Percentiles rank a stretch among this genome's conserved stretches.
These are phyloP conservation scores for Thymallus thymallus DNA, from an alignment of 2,113 vertebrate species.

Conservation along the genomic window DNA sequence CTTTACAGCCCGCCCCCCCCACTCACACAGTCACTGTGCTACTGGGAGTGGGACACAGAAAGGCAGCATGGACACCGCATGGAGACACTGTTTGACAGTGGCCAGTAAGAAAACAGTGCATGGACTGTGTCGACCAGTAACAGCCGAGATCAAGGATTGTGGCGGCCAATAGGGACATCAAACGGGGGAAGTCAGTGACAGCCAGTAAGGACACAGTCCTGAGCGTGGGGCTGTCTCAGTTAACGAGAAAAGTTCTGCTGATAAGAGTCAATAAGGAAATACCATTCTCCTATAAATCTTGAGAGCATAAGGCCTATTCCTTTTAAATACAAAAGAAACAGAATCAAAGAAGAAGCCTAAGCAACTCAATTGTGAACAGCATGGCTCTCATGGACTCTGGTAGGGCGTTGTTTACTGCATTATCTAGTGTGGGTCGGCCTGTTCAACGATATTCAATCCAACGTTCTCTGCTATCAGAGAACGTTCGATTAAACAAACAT, in stretches of 20 bases:
- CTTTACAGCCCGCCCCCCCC: constrained; percentile 32
- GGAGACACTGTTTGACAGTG: background rate
- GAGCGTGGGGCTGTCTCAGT: too few relatives aligned
- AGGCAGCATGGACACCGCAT: constrained; percentile 1
- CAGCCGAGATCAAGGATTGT: background rate
- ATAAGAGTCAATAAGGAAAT: background rate
- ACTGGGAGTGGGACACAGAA: background rate
- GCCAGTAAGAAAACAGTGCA: background rate
- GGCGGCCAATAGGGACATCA: background rate
- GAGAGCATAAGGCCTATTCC: background rate
- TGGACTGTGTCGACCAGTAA: background rate
- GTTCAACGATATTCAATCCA: background rate
- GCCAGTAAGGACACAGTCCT: background rate
- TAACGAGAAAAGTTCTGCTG: background rate
- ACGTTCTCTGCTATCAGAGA: background rate
- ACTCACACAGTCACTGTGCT: background rate
- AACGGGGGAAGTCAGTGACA: background rate
- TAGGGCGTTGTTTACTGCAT: constrained; percentile 4
- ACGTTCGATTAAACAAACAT: too few relatives aligned
- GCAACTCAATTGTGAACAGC: background rate
- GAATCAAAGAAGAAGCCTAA: background rate
- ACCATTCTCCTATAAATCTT: background rate
- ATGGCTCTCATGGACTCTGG: background rate
- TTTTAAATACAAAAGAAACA: background rate
- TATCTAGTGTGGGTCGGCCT: constrained; percentile 40